Evolutionary conservation across 2,797 vertebrate species (phyloP), one percentile per base, ranked within the genome.

Genomic region (Characodon lateralis): DNA sequence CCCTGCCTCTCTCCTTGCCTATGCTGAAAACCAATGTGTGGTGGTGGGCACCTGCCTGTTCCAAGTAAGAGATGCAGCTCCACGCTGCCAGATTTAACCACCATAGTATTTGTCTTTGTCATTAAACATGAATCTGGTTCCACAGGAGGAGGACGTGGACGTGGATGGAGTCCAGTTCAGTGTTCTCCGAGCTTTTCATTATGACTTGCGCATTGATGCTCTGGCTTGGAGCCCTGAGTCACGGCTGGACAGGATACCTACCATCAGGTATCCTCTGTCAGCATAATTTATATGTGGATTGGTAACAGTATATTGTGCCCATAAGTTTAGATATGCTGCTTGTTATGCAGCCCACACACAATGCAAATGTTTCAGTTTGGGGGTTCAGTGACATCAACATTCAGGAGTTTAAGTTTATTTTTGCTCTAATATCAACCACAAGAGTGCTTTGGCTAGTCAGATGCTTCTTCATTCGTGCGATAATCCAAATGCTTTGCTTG

Each of bases 141-240:
- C 70, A n/a, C 84, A 99, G 98, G 98, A 99, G 88, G 98, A 99
- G 88, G 97, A 98, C 81, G 78, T 95, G 43, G 96, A 98, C 59
- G 78, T 98, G 9, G 96, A 97, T 55, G 97, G 97, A 73, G 93
- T 99, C 72, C 96, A 97, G 10, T 98, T 98, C 88, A 97, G 93
- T 71, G 94, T 95, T 2, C 92, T 98, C 2, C 95, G 95, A 81
- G 96, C 95, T 0, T 98, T 99, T 89, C 94, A 97, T 74, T 97
- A 98, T 53, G 97, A 96, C 50, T 89, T 96, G 20, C 92, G 96
- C 6, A 96, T 98, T 0, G 97, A 98, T 56, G 94, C 96, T 50
- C 96, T 99, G 31, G 97, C 97, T 0, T 99, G 98, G 98, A 99
- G 98, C 87, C 98, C 98, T 1, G 97, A 99, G 91, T 97, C 96